A percentile compares a stretch with the other conserved stretches of the same genome.
These are phyloP conservation scores for Embidobia sp. DNA, from an alignment of 2,888 invertebrate genomes.

Conservation along the genomic window DNA sequence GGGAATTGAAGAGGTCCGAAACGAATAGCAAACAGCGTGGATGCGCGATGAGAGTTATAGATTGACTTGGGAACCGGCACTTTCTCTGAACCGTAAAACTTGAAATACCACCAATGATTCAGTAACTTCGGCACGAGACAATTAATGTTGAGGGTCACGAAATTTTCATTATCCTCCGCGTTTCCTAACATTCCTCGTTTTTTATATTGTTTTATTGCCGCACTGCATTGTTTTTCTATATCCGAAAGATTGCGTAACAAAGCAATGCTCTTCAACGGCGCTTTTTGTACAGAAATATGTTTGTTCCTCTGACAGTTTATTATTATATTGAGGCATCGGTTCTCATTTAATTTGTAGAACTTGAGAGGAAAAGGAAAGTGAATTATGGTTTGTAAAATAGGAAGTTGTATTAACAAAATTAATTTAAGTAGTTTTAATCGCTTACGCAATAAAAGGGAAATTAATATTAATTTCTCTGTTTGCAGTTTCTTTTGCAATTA, in stretches of 20 bases:
- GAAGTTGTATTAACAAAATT: too few relatives aligned
- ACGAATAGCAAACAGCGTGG: conserved; percentile 48
- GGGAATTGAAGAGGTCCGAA: conserved; percentile 50
- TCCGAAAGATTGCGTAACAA: conserved; percentile 12
- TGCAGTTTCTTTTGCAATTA: too few relatives aligned
- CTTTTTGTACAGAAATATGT: neutral
- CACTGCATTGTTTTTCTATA: conserved; percentile 28
- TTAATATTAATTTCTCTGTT: too few relatives aligned
- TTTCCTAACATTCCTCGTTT: conserved; percentile 36
- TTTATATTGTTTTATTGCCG: conserved; percentile 41
- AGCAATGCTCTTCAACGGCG: neutral
- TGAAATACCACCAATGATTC: conserved; percentile 60
- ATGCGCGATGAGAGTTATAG: conserved; percentile 54
- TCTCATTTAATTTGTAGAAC: too few relatives aligned
- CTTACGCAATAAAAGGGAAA: too few relatives aligned
- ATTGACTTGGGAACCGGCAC: conserved; percentile 51
- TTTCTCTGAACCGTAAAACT: conserved; percentile 61
- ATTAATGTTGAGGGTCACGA: conserved; percentile 46
- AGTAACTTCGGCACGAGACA: conserved; percentile 46
- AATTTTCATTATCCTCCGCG: conserved; percentile 28
- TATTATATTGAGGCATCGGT: too few relatives aligned
- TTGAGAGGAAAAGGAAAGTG: too few relatives aligned
- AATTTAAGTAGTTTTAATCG: too few relatives aligned
- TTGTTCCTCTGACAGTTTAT: too few relatives aligned
- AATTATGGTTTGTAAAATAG: too few relatives aligned